Evolutionary conservation across 2,797 vertebrate species (phyloP).

Genomic region (Neosalanx taihuensis): DNA sequence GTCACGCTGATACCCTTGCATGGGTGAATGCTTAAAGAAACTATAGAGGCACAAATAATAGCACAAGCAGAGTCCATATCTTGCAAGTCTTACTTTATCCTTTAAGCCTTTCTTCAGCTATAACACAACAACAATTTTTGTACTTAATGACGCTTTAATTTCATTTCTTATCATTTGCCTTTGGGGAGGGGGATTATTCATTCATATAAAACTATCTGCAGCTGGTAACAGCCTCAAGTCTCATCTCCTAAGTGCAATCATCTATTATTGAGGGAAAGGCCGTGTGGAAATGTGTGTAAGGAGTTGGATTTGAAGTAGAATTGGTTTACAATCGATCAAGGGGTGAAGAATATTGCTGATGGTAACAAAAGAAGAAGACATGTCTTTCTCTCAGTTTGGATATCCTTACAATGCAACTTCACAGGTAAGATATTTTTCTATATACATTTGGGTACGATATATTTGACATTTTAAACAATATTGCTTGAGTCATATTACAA

Average conservation of each 20-base stretch:
- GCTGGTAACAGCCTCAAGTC: slow-evolving; percentile 76
- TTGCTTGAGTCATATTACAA: slow-evolving; percentile 28
- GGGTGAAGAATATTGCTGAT: slow-evolving; percentile 85
- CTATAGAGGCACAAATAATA: slow-evolving; percentile 92
- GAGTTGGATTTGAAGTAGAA: slow-evolving; percentile 85
- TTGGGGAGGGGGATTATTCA: slow-evolving; percentile 77
- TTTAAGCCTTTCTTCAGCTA: slow-evolving; percentile 84
- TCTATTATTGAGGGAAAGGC: slow-evolving; percentile 89
- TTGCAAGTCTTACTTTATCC: slow-evolving; percentile 86
- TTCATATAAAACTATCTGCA: slow-evolving; percentile 82
- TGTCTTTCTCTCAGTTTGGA: slow-evolving; percentile 99
- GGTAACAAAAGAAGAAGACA: slow-evolving; percentile 88
- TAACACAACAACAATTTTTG: slow-evolving; percentile 76
- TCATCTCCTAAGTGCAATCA: slow-evolving; percentile 83
- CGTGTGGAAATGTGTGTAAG: slow-evolving; percentile 85
- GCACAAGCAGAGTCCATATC: slow-evolving; percentile 87
- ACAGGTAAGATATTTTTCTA: slow-evolving; percentile 83
- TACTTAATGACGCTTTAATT: slow-evolving; percentile 80
- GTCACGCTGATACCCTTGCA: slow-evolving; percentile 91
- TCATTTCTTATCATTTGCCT: slow-evolving; percentile 74
- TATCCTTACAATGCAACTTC: slow-evolving; percentile 93
- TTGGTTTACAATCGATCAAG: slow-evolving; percentile 88
- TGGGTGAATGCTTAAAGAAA: slow-evolving; percentile 85
- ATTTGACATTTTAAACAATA: not conserved
- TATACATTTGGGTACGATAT: not conserved